Base-by-base conservation (phyloP, 2,888 invertebrate species). In the Luffia ferchaultella region DNA sequence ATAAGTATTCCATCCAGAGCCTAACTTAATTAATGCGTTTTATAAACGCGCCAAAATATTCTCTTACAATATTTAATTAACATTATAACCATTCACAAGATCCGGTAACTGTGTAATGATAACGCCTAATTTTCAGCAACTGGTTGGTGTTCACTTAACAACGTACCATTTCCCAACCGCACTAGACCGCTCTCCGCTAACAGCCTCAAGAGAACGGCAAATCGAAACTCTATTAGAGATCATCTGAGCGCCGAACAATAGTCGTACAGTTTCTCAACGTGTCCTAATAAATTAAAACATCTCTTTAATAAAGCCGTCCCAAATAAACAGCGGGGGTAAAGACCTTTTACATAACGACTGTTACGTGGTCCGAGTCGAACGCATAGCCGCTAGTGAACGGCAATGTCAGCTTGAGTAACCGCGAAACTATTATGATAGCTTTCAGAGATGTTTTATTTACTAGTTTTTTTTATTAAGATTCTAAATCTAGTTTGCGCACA, bases 291-390 rank as follows among this genome's bases (percentile, higher is more conserved):
- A 79, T 77, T 71, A 74, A 77, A 73, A 75, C 73, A 77, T 73
- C 72, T 67, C 64, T 73, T 70, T 69, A 67, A 67, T 70, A 71
- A 62, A 65, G 60, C 60, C 70, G 82, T 80, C 77, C 80, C 73
- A 78, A 77, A 82, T 76, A 80, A 77, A 73, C 75, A 80, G 79
- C 75, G 79, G 68, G 79, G 76, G 80, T 74, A 78, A 83, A 79
- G 79, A 71, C 80, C 78, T 80, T 50, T 82, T 82, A 77, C 79
- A 70, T 78, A 83, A 83, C 60, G 50, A 3, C 30, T 41, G 73
- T 83, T 82, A 79, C 79, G 80, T 77, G 60, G 49, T 42, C 42
- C 18, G 40, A 40, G 41, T 17, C 30, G 20, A 42, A 19, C 20
- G 43, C 40, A 20, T 30, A 12, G 44, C 41, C 20, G 15, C 55